A percentile compares a stretch with the other conserved stretches of the same genome.
Conservation (phyloP, 2,888 invertebrate genomes). For the Sesia apiformis region DNA sequence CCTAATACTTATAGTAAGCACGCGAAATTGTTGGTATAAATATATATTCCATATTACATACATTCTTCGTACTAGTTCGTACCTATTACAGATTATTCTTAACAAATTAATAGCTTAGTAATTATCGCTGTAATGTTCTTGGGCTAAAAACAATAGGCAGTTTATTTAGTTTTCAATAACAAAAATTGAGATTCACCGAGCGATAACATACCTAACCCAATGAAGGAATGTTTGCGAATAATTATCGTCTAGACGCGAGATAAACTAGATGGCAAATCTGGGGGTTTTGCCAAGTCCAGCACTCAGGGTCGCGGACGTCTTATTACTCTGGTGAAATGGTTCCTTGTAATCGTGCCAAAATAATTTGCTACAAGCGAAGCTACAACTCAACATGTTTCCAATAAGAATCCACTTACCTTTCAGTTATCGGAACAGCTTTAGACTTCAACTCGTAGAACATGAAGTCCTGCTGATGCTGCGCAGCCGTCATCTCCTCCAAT, state of each 20-base stretch:
- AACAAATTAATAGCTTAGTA: no score
- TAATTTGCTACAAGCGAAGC: slow-evolving; percentile 22
- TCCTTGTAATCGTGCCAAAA: slow-evolving; percentile 57
- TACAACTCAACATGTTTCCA: slow-evolving; percentile 22
- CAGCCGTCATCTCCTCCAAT: slow-evolving; percentile 71
- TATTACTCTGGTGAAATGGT: slow-evolving; percentile 59
- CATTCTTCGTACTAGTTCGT: no score
- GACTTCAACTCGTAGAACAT: slow-evolving; percentile 79
- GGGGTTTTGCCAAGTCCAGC: slow-evolving; percentile 64
- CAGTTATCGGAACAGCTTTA: slow-evolving; percentile 72
- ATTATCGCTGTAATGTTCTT: no score
- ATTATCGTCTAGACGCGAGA: slow-evolving; percentile 15
- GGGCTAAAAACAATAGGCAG: no score
- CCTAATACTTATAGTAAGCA: not conserved
- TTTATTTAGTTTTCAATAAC: no score
- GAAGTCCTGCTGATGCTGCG: slow-evolving; percentile 73
- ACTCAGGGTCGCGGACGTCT: slow-evolving; percentile 56
- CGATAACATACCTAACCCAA: not conserved
- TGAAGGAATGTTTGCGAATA: not conserved
- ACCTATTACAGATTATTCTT: no score
- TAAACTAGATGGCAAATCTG: slow-evolving; percentile 48
- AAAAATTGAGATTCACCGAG: no score
- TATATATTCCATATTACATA: no score
- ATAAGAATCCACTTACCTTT: slow-evolving; percentile 61
- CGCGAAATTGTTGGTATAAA: no score